Base-by-base conservation (phyloP, 2,888 invertebrate genomes). In the Cephus runcator region DNA sequence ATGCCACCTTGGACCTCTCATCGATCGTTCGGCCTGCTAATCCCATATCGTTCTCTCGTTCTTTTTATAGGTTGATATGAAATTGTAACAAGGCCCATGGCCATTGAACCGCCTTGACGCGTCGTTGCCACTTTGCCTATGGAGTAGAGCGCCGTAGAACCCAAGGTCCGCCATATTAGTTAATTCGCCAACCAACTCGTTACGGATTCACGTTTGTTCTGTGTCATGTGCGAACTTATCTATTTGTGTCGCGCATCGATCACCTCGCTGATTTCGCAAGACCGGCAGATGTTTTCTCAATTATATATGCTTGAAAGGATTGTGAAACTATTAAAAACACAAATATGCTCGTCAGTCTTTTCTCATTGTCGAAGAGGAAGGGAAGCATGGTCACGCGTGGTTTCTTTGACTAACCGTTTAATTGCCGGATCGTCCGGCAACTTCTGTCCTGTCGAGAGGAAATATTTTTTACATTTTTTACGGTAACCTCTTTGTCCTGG, bases 401-500 rank as follows among this genome's bases (percentile, higher is more conserved):
- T 69, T 80, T 80, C 35, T 74, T 69, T 77, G 77, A 77, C 80
- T 78, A 78, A 79, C 79, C 82, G 80, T 82, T 78, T 81, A 82
- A 82, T 82, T 82, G 77, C 81, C 81, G 79, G 79, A 77, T 81
- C 80, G 73, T 80, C 77, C 80, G 75, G 75, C 73, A 75, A 77
- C 35, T 69, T 68, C 56, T 73, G 34, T 74, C 69, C 69, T 34
- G n/a, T 69, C 73, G 23, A 15, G 30, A 73, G 69, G 23, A 56
- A 56, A 23, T 9, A 23, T 23, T 56, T 56, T 56, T 23, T 23
- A 23, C 6, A 23, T 23, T 56, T 56, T 56, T 6, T 9, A 56
- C 9, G 23, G 23, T 1, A 56, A 56, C 0, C 56, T 23, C 56
- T 56, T 56, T 56, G 56, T 56, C 56, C 56, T 56, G 56, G 9